Evolutionary conservation across 2,797 vertebrate genomes (phyloP).

Genomic region (Pachyuromys duprasi): DNA sequence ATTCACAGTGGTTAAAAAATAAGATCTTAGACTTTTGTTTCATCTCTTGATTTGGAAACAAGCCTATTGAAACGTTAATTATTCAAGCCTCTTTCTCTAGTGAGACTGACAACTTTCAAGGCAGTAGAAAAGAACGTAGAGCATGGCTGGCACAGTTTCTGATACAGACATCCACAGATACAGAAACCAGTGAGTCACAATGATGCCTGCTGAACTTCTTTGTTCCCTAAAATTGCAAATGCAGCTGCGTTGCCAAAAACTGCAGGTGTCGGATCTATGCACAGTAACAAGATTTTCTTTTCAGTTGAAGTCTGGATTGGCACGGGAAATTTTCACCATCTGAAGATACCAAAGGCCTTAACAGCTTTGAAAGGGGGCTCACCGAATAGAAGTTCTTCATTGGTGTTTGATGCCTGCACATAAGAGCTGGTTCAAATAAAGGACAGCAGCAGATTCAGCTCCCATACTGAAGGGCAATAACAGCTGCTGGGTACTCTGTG

Average conservation of each 20-base stretch:
- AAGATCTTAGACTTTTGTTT: not conserved
- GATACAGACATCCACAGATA: constrained; percentile 59
- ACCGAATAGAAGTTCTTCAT: constrained; percentile 29
- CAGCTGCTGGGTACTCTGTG: not conserved
- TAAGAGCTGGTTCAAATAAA: constrained; percentile 13
- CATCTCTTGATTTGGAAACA: constrained; percentile 30
- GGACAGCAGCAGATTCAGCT: not conserved
- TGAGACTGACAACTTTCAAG: constrained; percentile 19
- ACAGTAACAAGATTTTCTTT: constrained; percentile 67
- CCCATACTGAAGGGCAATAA: not conserved
- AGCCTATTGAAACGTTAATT: not conserved
- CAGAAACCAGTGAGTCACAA: constrained; percentile 56
- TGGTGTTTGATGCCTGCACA: constrained; percentile 26
- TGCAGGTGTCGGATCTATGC: constrained; percentile 60
- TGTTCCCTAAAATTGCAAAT: constrained; percentile 64
- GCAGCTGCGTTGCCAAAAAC: constrained; percentile 57
- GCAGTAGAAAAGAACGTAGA: not conserved
- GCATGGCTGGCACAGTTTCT: not conserved
- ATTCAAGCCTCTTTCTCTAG: not conserved
- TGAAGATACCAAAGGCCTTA: constrained; percentile 42
- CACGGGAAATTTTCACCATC: constrained; percentile 40
- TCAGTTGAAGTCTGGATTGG: constrained; percentile 54
- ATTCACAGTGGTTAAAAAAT: not conserved
- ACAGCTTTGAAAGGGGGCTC: constrained; percentile 38
- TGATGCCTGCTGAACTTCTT: constrained; percentile 62